Evolutionary conservation across 2,113 vertebrate genomes (phyloP).

Genomic region (Neogobius melanostomus): DNA sequence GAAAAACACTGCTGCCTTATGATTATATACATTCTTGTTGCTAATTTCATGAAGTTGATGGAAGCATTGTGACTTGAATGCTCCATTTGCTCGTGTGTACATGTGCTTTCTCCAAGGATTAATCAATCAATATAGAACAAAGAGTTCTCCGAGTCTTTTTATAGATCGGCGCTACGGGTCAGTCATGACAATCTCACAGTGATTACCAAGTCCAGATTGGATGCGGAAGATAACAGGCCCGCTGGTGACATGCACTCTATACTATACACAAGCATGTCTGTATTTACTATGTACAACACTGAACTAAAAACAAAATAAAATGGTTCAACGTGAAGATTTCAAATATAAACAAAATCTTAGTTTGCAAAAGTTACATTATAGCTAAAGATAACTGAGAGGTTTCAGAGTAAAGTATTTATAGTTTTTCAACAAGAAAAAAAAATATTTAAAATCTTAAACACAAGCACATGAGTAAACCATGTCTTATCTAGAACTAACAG

Average conservation of each 20-base stretch:
- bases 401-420: too few species aligned
- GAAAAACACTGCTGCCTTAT: neutral
- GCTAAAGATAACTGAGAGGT: too few species aligned
- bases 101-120: constrained; percentile 22
- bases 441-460: too few species aligned
- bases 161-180: constrained; percentile 6
- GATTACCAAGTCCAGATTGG: neutral
- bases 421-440: too few species aligned
- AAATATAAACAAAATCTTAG: too few species aligned
- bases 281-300: neutral
- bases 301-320: too few species aligned
- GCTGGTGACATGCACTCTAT: neutral
- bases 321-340: too few species aligned
- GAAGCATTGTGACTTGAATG: constrained; percentile 4
- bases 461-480: too few species aligned
- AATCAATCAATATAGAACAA: constrained; percentile 5
- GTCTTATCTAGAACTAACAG: too few species aligned
- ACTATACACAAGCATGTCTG: too few species aligned
- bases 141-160: neutral
- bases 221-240: neutral
- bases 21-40: neutral
- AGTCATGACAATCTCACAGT: neutral
- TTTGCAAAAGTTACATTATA: too few species aligned
- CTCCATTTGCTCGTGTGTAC: constrained; percentile 19
- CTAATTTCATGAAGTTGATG: constrained; percentile 8